Evolutionary conservation across 1,140 invertebrate species (phyloP).

Genomic region (Dolichoris vasculosae): DNA sequence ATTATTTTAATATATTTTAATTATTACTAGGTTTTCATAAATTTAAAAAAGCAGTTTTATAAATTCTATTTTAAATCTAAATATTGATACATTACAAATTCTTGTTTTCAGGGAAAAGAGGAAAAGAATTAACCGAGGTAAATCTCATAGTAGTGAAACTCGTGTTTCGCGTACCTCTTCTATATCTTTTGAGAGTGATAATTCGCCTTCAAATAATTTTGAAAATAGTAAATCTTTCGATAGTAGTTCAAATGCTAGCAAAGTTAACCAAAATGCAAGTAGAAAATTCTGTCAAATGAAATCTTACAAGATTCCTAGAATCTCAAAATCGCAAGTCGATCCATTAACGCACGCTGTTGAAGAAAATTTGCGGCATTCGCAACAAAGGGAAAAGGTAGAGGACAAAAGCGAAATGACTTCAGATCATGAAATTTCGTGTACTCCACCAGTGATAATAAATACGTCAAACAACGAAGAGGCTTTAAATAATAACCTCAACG

Average conservation of each 20-base stretch:
- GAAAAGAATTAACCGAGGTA: background rate
- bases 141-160: background rate
- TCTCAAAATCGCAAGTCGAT: slow-evolving; percentile 3
- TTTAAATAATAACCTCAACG: background rate
- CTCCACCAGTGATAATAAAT: slow-evolving; percentile 69
- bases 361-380: slow-evolving; percentile 10
- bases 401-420: slow-evolving; percentile 38
- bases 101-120: slow-evolving; percentile 18
- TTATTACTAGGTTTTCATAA: too few relatives aligned
- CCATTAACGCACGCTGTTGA: slow-evolving; percentile 26
- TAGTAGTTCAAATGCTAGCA: background rate
- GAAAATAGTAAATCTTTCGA: background rate
- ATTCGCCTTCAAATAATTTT: slow-evolving; percentile 8
- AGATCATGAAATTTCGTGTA: slow-evolving; percentile 61
- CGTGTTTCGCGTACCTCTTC: slow-evolving; percentile 9
- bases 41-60: too few relatives aligned
- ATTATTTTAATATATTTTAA: too few relatives aligned
- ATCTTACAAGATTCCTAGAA: slow-evolving; percentile 20
- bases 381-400: slow-evolving; percentile 4
- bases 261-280: background rate
- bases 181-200: background rate
- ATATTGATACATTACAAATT: background rate
- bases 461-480: slow-evolving; percentile 41
- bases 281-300: slow-evolving; percentile 10
- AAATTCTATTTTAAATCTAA: background rate